Evolutionary conservation across 2,888 invertebrate genomes (phyloP), one percentile per base, ranked within the genome.

Genomic region (Heliconius sara): DNA sequence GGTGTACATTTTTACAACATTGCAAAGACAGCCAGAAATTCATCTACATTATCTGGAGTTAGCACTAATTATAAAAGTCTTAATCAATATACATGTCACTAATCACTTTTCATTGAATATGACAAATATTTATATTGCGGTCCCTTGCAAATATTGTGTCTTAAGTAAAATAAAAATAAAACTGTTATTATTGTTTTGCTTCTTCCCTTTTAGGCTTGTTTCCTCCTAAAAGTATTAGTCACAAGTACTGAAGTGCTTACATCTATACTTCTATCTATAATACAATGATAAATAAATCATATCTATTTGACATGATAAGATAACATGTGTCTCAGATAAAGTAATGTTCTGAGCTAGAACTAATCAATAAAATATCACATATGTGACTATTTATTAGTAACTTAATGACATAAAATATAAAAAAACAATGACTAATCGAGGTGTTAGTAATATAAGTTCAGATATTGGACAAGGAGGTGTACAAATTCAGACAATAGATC

Each of bases 401-500:
- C n/a, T n/a, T n/a, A n/a, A n/a, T n/a, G n/a, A n/a, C n/a, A n/a
- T n/a, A n/a, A n/a, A n/a, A n/a, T n/a, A n/a, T n/a, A n/a, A n/a
- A n/a, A n/a, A 66, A 71, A 27, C 16, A 66, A 77, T 84, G 81
- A 78, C 39, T 81, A 75, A 81, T n/a, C 73, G 68, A 81, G 74
- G 60, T 9, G 70, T 30, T 71, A 79, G 25, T 63, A 82, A 80
- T 78, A 74, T 39, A 39, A 60, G 65, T 78, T 78, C 76, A 67
- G 84, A 80, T 25, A 85, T 85, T 77, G 84, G 84, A 75, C 88
- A 87, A 73, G 74, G 86, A n/a, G 71, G 83, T 83, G 80, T 85
- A 67, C 86, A 84, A 27, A 84, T 85, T 81, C 90, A 88, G 74
- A 84, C 83, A 78, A 81, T 84, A 3, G 78, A 67, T n/a, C 83